Base-by-base conservation (phyloP, 2,113 vertebrate genomes). In the Pyxicephalus adspersus region DNA sequence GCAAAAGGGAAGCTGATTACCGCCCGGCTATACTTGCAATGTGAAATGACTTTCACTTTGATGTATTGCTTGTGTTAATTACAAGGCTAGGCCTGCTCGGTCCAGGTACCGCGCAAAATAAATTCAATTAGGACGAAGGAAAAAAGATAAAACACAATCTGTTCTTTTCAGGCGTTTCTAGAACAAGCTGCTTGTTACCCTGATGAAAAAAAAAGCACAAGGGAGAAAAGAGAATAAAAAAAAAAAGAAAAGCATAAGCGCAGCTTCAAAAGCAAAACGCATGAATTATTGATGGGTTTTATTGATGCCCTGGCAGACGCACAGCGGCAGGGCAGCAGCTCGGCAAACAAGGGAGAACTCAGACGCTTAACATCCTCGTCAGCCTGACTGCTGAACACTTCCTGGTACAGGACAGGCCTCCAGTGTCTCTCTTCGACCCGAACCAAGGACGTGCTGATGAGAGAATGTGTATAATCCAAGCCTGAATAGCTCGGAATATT, bases 221-320 rank as follows among this genome's bases (percentile, higher is more conserved):
- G 63, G 52, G 66, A 31, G 74, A 76, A 38, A 65, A 29, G 28
- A 65, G 64, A 65, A 23, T 26, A 23, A 23, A 20, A 20, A 54
- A 52, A 17, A 68, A 54, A 23, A 34, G 22, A 71, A 51, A 23
- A 54, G 26, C 20, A 58, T 34, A 60, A 58, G 57, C 57, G 71
- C 0, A 31, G 68, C 79, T 81, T 81, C 68, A 81, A 74, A 81
- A 63, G 78, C 25, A 64, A 64, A 64, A 64, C 4, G 67, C 79
- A 81, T 81, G 64, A 81, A 81, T 80, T 80, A 80, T 74, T 73
- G 68, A 81, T 61, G 52, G 77, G n/a, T 58, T 65, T 25, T 61
- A 77, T 52, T 38, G 58, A 61, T 28, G 77, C 66, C 54, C 11
- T 50, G 77, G 66, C 29, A 80, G 66, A 70, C 57, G 22, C 38